Conservation (phyloP, 2,888 invertebrate species). For the Macropis europaea region DNA sequence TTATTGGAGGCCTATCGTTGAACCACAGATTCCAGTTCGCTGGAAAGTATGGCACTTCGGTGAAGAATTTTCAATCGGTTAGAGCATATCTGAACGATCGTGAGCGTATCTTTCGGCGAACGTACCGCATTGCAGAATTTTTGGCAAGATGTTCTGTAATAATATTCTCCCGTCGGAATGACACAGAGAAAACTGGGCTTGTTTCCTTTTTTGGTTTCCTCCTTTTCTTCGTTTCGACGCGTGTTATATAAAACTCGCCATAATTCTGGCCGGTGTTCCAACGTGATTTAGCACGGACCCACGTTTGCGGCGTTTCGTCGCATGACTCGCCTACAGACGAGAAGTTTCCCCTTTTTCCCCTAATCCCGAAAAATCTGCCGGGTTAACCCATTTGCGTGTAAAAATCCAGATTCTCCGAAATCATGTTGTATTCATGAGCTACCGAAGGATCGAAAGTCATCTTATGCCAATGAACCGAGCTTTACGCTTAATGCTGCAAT, state of each 20-base stretch:
- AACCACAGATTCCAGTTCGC: not conserved
- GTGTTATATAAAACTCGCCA: conserved; percentile 53
- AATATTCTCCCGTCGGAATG: conserved; percentile 52
- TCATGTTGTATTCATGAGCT: conserved; percentile 27
- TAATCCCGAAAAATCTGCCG: conserved; percentile 45
- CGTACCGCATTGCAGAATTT: conserved; percentile 32
- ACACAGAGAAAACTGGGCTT: conserved; percentile 38
- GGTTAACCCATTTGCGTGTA: conserved; percentile 53
- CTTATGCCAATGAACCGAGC: conserved; percentile 18
- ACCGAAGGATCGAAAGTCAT: conserved; percentile 27
- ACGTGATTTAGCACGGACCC: conserved; percentile 58
- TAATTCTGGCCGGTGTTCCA: conserved; percentile 53
- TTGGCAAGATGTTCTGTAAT: conserved; percentile 51
- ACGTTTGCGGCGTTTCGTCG: conserved; percentile 51
- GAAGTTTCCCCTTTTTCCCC: conserved; percentile 34
- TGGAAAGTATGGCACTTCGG: not conserved
- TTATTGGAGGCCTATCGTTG: conserved; percentile 38
- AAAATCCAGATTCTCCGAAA: conserved; percentile 41
- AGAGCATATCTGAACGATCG: not conserved
- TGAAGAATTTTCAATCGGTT: not conserved
- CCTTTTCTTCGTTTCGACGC: conserved; percentile 23
- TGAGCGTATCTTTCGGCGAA: not conserved
- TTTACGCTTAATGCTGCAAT: too few relatives aligned
- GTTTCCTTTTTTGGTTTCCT: too few relatives aligned
- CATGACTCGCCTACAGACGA: conserved; percentile 35